phyloP scores from a whole-genome alignment of 2,113 vertebrate species.

The Chaetorhynchus papuensis region DNA sequence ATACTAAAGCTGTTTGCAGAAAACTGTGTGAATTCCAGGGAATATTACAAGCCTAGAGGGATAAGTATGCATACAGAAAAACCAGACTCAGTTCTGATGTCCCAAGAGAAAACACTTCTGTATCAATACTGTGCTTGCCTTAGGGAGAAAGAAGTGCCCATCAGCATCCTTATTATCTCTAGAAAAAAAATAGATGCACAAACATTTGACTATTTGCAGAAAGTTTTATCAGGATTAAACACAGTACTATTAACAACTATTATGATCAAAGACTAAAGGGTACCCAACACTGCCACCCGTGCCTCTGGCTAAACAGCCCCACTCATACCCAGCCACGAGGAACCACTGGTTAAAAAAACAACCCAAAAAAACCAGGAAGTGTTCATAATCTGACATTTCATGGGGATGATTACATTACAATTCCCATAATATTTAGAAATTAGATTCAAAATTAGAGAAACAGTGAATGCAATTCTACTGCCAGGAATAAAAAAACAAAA shows the following conservation, averaged over 20 bases:
- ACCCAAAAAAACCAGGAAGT: accelerated
- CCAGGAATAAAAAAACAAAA: neutral
- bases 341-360: neutral
- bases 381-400: neutral
- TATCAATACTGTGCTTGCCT: neutral
- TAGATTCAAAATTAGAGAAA: neutral
- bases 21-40: neutral
- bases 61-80: neutral
- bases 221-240: neutral
- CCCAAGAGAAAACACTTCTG: neutral
- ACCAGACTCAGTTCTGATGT: neutral
- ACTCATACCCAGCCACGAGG: neutral
- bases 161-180: neutral
- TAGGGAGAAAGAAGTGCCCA: neutral
- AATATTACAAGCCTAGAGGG: neutral
- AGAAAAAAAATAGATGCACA: neutral
- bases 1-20: neutral
- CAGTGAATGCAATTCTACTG: neutral
- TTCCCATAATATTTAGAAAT: neutral
- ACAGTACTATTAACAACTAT: neutral
- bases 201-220: neutral
- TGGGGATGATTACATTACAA: neutral
- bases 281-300: neutral
- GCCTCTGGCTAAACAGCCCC: neutral
- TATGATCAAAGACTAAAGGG: neutral